These are phyloP conservation scores for Tillus elongatus DNA, from an alignment of 2,888 invertebrate species.

Conservation along the genomic window DNA sequence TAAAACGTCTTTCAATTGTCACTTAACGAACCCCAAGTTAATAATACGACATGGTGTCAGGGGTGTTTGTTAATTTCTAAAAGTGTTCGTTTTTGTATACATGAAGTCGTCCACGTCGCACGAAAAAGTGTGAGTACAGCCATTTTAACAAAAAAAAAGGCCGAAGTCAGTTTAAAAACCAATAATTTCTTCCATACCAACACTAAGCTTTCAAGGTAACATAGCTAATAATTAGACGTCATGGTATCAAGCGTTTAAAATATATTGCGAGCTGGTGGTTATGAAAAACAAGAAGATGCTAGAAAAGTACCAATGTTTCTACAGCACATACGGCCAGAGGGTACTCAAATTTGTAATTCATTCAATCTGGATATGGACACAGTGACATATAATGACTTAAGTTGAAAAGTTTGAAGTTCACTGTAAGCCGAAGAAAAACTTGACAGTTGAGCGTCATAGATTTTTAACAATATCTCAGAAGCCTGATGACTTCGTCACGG, in stretches of 20 bases:
- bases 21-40: no score
- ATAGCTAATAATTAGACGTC: background rate
- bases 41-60: slow-evolving; percentile 2
- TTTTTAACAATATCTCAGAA: background rate
- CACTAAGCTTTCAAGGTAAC: background rate
- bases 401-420: background rate
- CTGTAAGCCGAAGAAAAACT: slow-evolving; percentile 2
- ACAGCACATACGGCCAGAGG: background rate
- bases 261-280: background rate
- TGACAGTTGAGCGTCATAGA: background rate
- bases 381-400: background rate
- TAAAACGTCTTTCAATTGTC: no score
- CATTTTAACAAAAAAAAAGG: no score
- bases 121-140: no score
- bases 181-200: background rate
- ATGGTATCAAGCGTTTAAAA: background rate
- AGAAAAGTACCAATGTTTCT: background rate
- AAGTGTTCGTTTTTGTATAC: no score
- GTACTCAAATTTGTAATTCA: background rate
- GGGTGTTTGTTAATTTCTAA: background rate
- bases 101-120: no score
- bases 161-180: background rate
- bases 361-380: slow-evolving; percentile 1
- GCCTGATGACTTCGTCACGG: slow-evolving; percentile 1
- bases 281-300: background rate